phyloP scores from a whole-genome alignment of 2,113 vertebrate genomes.

The Centropus unirufus region DNA sequence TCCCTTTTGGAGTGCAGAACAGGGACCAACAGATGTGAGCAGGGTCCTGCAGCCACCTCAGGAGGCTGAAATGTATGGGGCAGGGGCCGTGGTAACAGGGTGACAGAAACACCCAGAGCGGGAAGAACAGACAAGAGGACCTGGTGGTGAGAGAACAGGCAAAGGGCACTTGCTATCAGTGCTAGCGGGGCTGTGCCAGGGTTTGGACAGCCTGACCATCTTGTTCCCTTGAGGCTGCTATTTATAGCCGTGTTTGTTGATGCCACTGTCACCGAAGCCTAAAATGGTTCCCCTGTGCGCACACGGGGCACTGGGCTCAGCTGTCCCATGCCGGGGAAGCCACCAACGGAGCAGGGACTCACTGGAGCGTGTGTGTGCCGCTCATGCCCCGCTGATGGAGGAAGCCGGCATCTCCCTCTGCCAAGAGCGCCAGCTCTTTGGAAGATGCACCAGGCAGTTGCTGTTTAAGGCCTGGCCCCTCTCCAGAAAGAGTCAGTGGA shows the following conservation, averaged over 20 bases:
- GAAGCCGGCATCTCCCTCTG: neutral
- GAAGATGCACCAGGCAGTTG: neutral
- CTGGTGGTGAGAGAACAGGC: neutral
- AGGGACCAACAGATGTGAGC: accelerated
- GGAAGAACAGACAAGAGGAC: conserved; percentile 21
- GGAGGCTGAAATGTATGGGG: neutral
- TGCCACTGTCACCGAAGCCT: conserved; percentile 22
- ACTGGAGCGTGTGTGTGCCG: neutral
- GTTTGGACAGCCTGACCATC: neutral
- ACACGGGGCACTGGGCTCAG: neutral
- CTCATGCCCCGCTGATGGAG: neutral
- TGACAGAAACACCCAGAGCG: neutral
- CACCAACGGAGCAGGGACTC: neutral
- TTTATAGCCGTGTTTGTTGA: conserved; percentile 25
- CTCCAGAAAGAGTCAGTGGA: neutral
- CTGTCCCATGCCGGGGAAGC: neutral
- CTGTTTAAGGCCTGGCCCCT: neutral
- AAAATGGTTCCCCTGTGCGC: neutral
- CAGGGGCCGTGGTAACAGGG: conserved; percentile 2
- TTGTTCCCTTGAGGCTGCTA: neutral
- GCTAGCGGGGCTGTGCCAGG: neutral
- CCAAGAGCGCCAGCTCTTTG: neutral
- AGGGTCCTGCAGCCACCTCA: neutral
- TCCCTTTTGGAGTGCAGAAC: neutral
- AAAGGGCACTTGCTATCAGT: neutral